These are phyloP conservation scores for Serinus canaria DNA, from an alignment of 2,113 vertebrate genomes.

Conservation along the genomic window DNA sequence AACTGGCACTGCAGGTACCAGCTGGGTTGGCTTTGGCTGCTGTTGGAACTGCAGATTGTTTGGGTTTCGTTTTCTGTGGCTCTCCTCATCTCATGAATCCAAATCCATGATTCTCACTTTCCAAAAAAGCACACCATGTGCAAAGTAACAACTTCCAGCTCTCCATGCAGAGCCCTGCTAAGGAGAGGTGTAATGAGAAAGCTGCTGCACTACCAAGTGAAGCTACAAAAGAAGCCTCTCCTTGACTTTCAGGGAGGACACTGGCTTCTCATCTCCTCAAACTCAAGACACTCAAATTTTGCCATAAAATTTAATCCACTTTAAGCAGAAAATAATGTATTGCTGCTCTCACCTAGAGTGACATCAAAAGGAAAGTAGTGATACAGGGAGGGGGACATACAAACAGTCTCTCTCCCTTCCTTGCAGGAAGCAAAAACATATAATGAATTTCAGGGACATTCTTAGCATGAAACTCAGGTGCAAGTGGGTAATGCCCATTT, in stretches of 20 bases:
- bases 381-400: rapidly evolving
- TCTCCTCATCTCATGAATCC: neutral
- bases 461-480: neutral
- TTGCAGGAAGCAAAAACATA: neutral
- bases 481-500: neutral
- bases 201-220: neutral
- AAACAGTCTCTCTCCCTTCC: neutral
- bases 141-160: neutral
- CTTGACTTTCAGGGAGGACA: neutral
- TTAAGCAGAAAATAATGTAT: neutral
- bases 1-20: neutral
- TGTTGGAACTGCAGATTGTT: neutral
- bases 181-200: neutral
- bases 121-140: neutral
- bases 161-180: neutral
- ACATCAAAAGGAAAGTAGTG: neutral
- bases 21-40: neutral
- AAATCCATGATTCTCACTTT: neutral
- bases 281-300: neutral
- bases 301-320: neutral
- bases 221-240: neutral
- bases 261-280: neutral
- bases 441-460: neutral
- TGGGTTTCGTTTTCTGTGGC: neutral
- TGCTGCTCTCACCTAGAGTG: neutral